phyloP scores from a whole-genome alignment of 2,888 invertebrate species.

The Drosophila helvetica region DNA sequence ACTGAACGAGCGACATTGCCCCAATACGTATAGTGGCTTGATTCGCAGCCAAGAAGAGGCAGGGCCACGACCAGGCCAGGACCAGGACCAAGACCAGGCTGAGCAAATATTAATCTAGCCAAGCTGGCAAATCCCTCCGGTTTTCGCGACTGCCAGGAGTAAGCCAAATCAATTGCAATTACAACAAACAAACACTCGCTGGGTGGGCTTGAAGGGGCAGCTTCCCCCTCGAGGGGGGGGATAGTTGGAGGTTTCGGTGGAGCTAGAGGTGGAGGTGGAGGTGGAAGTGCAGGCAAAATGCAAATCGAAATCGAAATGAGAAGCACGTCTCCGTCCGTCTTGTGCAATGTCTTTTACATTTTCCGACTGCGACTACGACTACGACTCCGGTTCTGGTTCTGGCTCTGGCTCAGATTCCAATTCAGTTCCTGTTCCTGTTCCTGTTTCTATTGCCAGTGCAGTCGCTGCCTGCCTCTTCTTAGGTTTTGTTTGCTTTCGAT shows the following conservation, averaged over 20 bases:
- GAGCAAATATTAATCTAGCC: conserved; percentile 47
- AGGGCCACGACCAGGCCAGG: background rate
- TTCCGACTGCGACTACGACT: conserved; percentile 21
- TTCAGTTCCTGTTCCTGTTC: background rate
- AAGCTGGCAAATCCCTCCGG: conserved; percentile 25
- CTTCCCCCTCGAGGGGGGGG: background rate
- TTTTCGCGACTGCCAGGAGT: conserved; percentile 29
- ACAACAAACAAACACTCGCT: conserved; percentile 36
- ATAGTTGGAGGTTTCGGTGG: no score
- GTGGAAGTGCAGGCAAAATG: conserved; percentile 1
- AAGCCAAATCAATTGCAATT: conserved; percentile 52
- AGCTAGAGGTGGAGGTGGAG: no score
- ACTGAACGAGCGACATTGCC: conserved; percentile 7
- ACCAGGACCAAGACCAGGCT: background rate
- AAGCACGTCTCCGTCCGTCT: conserved; percentile 38
- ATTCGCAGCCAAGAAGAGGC: background rate
- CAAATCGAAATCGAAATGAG: conserved; percentile 48
- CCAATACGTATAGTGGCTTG: conserved; percentile 3
- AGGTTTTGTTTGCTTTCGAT: conserved; percentile 65
- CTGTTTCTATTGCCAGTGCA: background rate
- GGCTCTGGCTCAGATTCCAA: background rate
- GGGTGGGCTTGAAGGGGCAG: background rate
- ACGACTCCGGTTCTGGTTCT: conserved; percentile 12
- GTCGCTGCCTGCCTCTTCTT: conserved; percentile 1
- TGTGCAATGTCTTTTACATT: conserved; percentile 41